A percentile compares a stretch with the other conserved stretches of the same genome.
Evolutionary conservation across 2,888 invertebrate species (phyloP).

Genomic region (Gnatocerus cornutus): DNA sequence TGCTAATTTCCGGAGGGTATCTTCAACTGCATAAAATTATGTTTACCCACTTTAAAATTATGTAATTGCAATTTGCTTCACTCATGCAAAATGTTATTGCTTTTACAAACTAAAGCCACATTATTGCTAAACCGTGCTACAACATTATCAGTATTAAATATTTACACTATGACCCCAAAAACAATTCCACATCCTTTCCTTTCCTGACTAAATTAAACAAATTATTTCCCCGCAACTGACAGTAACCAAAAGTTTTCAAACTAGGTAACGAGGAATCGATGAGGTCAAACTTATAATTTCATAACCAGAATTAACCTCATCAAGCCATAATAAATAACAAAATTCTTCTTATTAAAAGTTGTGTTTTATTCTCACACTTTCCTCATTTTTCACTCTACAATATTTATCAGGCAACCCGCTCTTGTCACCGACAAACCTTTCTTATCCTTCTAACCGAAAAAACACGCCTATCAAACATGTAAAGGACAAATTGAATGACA

Average conservation of each 20-base stretch:
- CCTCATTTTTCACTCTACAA: background rate
- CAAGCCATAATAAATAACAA: slow-evolving; percentile 17
- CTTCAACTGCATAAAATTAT: slow-evolving; percentile 48
- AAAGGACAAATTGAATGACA: no score
- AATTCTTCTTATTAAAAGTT: slow-evolving; percentile 20
- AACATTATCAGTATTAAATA: slow-evolving; percentile 8
- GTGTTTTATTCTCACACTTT: background rate
- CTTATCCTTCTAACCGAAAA: no score
- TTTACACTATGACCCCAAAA: slow-evolving; percentile 12
- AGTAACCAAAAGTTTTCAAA: slow-evolving; percentile 27
- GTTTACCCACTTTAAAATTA: slow-evolving; percentile 40
- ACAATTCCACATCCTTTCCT: slow-evolving; percentile 4
- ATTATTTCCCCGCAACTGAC: slow-evolving; percentile 30
- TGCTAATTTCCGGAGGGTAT: slow-evolving; percentile 40
- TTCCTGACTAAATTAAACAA: slow-evolving; percentile 27
- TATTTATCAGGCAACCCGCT: background rate
- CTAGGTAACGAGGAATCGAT: slow-evolving; percentile 37
- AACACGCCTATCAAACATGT: no score
- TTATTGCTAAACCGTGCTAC: slow-evolving; percentile 5
- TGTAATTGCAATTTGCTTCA: slow-evolving; percentile 21
- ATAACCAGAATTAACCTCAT: slow-evolving; percentile 31
- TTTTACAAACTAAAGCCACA: slow-evolving; percentile 16
- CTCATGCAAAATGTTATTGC: slow-evolving; percentile 33
- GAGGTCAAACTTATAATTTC: slow-evolving; percentile 38
- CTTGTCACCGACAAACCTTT: background rate